A percentile compares a stretch with the other conserved stretches of the same genome.
These are phyloP conservation scores for Pentamera pediparva DNA, from an alignment of 53 echinoderm and acorn worm genomes.

Conservation along the genomic window DNA sequence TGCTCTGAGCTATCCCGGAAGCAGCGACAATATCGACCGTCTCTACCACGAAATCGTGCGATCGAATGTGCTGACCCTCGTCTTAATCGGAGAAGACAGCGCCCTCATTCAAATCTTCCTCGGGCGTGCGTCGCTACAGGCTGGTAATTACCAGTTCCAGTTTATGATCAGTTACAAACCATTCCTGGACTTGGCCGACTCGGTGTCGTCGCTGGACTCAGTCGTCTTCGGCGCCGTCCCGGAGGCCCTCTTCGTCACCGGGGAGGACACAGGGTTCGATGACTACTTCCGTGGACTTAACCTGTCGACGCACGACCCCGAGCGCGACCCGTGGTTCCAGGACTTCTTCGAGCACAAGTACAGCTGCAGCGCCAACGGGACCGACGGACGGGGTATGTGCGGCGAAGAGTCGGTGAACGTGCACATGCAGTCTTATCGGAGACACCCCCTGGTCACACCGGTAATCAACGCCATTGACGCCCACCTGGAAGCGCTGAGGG, in stretches of 20 bases:
- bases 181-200: background rate
- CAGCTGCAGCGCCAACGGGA: conserved; percentile 31
- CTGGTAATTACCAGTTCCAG: too few relatives aligned
- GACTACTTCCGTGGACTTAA: conserved; percentile 44
- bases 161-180: background rate
- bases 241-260: background rate
- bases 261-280: conserved; percentile 41
- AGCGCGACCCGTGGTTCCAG: conserved; percentile 67
- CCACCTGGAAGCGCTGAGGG: background rate
- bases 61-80: too few relatives aligned
- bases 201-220: background rate
- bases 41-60: too few relatives aligned
- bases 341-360: conserved; percentile 56
- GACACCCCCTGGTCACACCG: conserved; percentile 39
- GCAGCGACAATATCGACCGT: too few relatives aligned
- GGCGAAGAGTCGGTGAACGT: background rate
- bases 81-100: too few relatives aligned
- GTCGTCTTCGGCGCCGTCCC: background rate
- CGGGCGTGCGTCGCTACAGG: too few relatives aligned
- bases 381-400: background rate
- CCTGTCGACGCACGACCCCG: conserved; percentile 23
- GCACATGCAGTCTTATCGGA: conserved; percentile 28
- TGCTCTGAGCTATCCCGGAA: too few relatives aligned
- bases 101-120: too few relatives aligned
- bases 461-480: conserved; percentile 42